These are phyloP conservation scores for Vireo griseus DNA, from an alignment of 2,797 vertebrate species.

Conservation along the genomic window DNA sequence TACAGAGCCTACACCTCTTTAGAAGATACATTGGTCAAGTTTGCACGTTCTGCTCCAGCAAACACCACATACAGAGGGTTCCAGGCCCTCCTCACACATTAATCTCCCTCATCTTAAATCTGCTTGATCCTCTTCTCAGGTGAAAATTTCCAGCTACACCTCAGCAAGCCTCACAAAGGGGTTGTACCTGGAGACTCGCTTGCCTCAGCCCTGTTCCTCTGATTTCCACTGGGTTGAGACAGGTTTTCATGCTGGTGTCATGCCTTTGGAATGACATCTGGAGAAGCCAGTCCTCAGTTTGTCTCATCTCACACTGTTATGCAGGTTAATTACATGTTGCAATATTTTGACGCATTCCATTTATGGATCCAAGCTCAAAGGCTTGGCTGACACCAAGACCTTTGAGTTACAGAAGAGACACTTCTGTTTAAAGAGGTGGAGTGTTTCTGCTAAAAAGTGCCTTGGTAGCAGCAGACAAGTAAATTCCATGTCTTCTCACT, in stretches of 20 bases:
- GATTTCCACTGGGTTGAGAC: neutral
- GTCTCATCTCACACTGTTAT: neutral
- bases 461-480: neutral
- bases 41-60: neutral
- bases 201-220: neutral
- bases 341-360: neutral
- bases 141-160: neutral
- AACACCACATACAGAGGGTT: neutral
- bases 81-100: too few relatives aligned
- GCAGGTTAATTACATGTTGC: constrained; percentile 1
- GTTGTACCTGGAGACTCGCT: neutral
- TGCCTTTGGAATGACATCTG: neutral
- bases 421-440: neutral
- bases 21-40: neutral
- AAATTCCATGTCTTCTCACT: neutral
- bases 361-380: neutral
- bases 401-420: neutral
- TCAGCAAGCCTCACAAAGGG: neutral
- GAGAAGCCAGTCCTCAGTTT: neutral
- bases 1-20: neutral
- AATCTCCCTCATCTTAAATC: neutral
- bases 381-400: neutral
- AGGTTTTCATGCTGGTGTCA: neutral
- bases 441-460: neutral
- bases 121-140: neutral